These are phyloP conservation scores for Saccopteryx leptura DNA, from an alignment of 2,113 vertebrate species.

Conservation along the genomic window DNA sequence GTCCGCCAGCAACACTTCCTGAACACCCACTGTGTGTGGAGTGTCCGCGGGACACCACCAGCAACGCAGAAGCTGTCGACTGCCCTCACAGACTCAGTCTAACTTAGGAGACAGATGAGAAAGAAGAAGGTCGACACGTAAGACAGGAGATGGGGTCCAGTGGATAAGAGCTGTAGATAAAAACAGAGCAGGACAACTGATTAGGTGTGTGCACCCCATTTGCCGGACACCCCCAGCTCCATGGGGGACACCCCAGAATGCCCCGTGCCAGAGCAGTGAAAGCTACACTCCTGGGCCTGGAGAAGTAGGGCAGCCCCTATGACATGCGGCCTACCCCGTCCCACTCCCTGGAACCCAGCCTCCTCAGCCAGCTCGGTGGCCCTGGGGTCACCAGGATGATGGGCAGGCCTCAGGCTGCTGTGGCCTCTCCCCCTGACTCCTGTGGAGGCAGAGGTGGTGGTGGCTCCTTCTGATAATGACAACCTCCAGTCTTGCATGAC, in stretches of 20 bases:
- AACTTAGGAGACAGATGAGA: background rate
- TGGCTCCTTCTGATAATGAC: slow-evolving; percentile 80
- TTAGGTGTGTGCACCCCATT: background rate
- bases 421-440: slow-evolving; percentile 20
- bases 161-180: background rate
- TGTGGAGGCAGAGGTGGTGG: slow-evolving; percentile 83
- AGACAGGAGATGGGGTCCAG: background rate
- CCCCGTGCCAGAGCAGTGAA: background rate
- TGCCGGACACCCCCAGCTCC: background rate
- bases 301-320: background rate
- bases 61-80: background rate
- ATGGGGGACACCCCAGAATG: background rate
- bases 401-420: slow-evolving; percentile 41
- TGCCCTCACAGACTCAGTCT: background rate
- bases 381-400: background rate
- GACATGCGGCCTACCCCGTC: background rate
- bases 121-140: background rate
- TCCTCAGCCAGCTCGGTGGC: background rate
- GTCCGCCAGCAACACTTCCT: background rate
- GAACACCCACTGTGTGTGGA: background rate
- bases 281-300: background rate
- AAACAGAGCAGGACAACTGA: background rate
- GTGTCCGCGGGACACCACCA: background rate
- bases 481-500: slow-evolving; percentile 81
- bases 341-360: background rate